Conservation (phyloP, 2,888 invertebrate genomes). For the Archips crataeganus region DNA sequence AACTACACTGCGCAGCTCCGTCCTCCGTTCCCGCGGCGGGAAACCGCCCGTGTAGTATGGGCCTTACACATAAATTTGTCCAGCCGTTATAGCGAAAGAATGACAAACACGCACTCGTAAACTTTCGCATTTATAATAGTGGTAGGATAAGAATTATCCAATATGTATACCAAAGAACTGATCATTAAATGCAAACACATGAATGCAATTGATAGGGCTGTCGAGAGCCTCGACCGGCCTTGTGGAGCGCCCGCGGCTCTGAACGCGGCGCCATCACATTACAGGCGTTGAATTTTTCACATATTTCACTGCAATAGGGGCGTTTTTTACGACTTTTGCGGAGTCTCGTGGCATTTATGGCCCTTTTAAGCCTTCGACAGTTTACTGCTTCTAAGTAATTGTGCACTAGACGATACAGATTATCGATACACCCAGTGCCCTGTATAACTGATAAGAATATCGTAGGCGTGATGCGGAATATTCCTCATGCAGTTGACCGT, state of each 20-base stretch:
- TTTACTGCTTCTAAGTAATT: slow-evolving; percentile 53
- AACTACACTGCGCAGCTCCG: too few species aligned
- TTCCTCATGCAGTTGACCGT: too few species aligned
- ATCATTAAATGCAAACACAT: background rate
- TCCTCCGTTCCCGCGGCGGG: too few species aligned
- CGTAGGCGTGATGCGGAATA: too few species aligned
- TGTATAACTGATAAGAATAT: background rate
- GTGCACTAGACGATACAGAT: slow-evolving; percentile 47
- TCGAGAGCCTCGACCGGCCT: background rate
- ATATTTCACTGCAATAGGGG: slow-evolving; percentile 34
- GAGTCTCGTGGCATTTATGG: slow-evolving; percentile 33
- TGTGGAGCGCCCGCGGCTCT: background rate
- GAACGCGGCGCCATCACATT: slow-evolving; percentile 21
- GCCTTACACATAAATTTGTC: too few species aligned
- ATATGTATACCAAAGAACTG: too few species aligned
- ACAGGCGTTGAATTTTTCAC: slow-evolving; percentile 35
- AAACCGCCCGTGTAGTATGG: too few species aligned
- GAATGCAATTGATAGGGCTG: background rate
- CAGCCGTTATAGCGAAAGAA: too few species aligned
- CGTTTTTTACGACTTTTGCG: slow-evolving; percentile 39
- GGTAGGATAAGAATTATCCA: too few species aligned
- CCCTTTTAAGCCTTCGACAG: slow-evolving; percentile 46
- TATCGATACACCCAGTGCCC: slow-evolving; percentile 25
- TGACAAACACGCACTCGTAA: too few species aligned
- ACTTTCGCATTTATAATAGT: too few species aligned